Conservation (phyloP, 1,140 invertebrate species). For the Rhopalosiphum padi region DNA sequence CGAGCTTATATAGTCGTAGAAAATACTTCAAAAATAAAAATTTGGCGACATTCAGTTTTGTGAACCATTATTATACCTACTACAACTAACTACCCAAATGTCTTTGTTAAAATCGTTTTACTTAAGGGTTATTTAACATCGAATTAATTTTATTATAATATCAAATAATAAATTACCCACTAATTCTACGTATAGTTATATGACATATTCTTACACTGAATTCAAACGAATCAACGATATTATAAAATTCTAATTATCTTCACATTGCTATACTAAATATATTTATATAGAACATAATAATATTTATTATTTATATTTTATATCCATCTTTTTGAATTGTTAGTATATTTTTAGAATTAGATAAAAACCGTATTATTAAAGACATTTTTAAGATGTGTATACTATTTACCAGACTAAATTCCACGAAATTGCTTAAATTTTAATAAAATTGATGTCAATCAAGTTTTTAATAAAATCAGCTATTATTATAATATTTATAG, state of each 20-base stretch:
- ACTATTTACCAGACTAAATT: background rate
- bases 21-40: background rate
- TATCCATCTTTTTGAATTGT: background rate
- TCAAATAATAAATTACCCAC: background rate
- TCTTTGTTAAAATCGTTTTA: conserved; percentile 1
- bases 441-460: background rate
- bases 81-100: background rate
- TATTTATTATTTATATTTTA: background rate
- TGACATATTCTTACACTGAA: background rate
- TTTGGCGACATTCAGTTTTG: background rate
- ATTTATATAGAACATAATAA: background rate
- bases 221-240: background rate
- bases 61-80: background rate
- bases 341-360: too few species aligned
- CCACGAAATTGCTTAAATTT: background rate
- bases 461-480: background rate
- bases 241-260: background rate
- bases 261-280: background rate
- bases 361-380: background rate
- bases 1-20: background rate
- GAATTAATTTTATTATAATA: background rate
- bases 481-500: background rate
- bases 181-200: background rate
- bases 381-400: too few species aligned
- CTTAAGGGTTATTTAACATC: background rate